Conservation (phyloP, 2,888 invertebrate genomes). For the Diabrotica balteata region DNA sequence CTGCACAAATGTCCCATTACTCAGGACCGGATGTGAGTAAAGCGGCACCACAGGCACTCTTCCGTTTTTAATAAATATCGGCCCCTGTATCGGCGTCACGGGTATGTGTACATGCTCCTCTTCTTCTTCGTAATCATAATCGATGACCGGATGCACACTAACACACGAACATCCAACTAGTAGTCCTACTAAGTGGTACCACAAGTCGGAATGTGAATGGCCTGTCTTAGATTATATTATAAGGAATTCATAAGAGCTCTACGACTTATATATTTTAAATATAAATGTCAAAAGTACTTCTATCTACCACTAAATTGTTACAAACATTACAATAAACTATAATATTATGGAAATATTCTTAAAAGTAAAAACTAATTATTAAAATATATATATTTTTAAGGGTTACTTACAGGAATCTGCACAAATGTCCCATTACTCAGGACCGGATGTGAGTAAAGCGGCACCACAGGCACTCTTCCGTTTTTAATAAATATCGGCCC, state of each 20-base stretch:
- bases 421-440: conserved; percentile 86
- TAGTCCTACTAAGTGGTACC: too few relatives aligned
- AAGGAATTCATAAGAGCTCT: too few relatives aligned
- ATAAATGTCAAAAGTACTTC: too few relatives aligned
- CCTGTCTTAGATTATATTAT: too few relatives aligned
- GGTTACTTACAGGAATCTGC: conserved; percentile 85
- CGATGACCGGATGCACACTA: conserved; percentile 75
- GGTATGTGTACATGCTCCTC: conserved; percentile 64
- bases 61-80: conserved; percentile 85
- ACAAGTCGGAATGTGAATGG: too few relatives aligned
- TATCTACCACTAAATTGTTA: too few relatives aligned
- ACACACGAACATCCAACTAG: too few relatives aligned
- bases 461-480: conserved; percentile 86
- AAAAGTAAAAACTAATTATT: too few relatives aligned
- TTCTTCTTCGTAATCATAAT: conserved; percentile 74
- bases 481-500: conserved; percentile 88
- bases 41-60: conserved; percentile 87
- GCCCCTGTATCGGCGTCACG: conserved; percentile 86
- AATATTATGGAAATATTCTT: too few relatives aligned
- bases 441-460: conserved; percentile 83
- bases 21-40: conserved; percentile 83
- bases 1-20: conserved; percentile 87
- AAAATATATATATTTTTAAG: not conserved
- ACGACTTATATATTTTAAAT: too few relatives aligned
- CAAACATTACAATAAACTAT: too few relatives aligned